Base-by-base conservation (phyloP, 1,140 invertebrate species). In the Drosophila sulfurigaster region DNA sequence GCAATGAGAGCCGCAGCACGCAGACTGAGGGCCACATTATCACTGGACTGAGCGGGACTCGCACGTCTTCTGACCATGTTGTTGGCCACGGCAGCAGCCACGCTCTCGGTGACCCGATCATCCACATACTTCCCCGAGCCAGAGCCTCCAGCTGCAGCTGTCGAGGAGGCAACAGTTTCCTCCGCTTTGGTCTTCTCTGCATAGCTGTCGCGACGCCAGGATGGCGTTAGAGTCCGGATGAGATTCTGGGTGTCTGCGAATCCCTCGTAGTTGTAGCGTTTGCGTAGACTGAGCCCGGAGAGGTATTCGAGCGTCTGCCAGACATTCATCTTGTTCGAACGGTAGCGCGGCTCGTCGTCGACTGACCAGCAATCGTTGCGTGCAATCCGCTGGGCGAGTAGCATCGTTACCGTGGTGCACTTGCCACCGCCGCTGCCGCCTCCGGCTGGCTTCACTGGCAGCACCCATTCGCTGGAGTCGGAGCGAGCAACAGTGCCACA, bases 311-410 rank as follows among this genome's bases (percentile, higher is more conserved):
- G 62, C 13, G 89, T 92, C 57, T 92, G 91, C 91, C 89, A 92
- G 48, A 92, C 91, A 66, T 92, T 92, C 91, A 92, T 92, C 64
- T 81, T 92, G 88, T 91, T 92, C 64, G 91, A 58, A 80, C 87
- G 70, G 86, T 85, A 91, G 73, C 78, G 81, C 58, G 86, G 80
- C 71, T 92, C 85, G 45, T 82, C 79, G 68, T 90, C 91, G 88
- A 92, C 91, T 92, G 91, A 91, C 91, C 91, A 92, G 67, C 83
- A 75, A 76, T 91, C 79, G 70, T 76, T 91, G 74, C 85, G 85
- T 78, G 85, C 85, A 57, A 92, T 92, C 38, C 88, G 74, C 52
- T 91, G 82, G 75, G 91, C 91, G 51, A 92, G 77, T 65, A 92
- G 89, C 91, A 92, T 90, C 66, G 91, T 92, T 16, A 92, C 91